Base-by-base conservation (phyloP, 2,888 invertebrate genomes). In the Ligdia adustata region DNA sequence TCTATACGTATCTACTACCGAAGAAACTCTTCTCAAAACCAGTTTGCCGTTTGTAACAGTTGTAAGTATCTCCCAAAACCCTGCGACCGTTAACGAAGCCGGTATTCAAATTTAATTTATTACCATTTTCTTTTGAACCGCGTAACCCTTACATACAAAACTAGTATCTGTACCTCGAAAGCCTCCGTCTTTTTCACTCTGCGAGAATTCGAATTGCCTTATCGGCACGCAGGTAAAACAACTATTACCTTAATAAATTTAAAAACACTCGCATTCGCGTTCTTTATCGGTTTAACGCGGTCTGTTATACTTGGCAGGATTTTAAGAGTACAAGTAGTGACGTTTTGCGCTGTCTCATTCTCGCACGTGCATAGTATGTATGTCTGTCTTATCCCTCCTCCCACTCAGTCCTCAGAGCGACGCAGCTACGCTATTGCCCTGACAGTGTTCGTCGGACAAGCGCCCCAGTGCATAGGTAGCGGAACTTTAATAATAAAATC, bases 151-250 rank as follows among this genome's bases (percentile, higher is more conserved):
- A 32, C 35, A 45, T 39, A 46, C 37, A 44, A n/a, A 46, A 42
- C 13, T 22, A 37, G 26, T 39, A 63, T 57, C 59, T 69, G 65
- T 71, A 73, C 66, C 81, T 71, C 76, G 64, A 64, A 69, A 82
- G 73, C 80, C 77, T 84, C 77, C 62, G 74, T 87, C 85, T 85
- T 88, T 84, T 82, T 89, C 86, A 76, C 85, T 83, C 88, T 65
- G 65, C 74, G 78, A 83, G 88, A 84, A 89, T 90, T 84, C 78
- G 78, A 86, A 87, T 85, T 81, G 77, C 82, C 82, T 85, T 87
- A 88, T 83, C 82, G 80, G 84, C 77, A 81, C 78, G 77, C 79
- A 89, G 86, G 87, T 88, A 85, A 83, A 85, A 87, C 89, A 78
- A 68, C 81, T 87, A 82, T 83, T 77, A 87, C 57, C 54, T 65